Evolutionary conservation across 2,113 vertebrate species (phyloP).

Genomic region (Brachypodius melanocephalos): DNA sequence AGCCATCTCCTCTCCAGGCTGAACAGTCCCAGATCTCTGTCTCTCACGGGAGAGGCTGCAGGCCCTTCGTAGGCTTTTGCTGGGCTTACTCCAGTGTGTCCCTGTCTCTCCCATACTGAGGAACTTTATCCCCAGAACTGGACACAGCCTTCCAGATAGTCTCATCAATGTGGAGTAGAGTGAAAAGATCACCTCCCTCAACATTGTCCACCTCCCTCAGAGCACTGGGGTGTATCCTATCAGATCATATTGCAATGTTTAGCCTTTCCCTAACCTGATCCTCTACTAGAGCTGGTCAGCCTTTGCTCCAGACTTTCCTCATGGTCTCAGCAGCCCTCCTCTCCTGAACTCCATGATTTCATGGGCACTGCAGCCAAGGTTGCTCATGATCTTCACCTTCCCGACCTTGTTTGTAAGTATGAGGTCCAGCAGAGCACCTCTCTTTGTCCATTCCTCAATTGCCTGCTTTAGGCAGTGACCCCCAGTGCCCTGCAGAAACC

Average conservation of each 20-base stretch:
- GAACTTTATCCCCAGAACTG: neutral
- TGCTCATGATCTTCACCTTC: neutral
- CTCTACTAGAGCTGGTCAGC: neutral
- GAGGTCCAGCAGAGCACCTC: neutral
- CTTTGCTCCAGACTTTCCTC: neutral
- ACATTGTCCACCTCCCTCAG: neutral
- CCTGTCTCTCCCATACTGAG: neutral
- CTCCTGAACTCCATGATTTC: neutral
- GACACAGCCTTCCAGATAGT: neutral
- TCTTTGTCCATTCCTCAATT: neutral
- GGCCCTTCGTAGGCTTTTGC: neutral
- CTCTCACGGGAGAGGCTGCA: neutral
- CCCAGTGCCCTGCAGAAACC: neutral
- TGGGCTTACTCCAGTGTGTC: neutral
- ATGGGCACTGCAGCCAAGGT: neutral
- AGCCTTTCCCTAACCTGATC: neutral
- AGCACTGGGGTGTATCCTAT: neutral
- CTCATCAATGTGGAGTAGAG: neutral
- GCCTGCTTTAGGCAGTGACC: neutral
- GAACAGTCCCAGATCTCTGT: neutral
- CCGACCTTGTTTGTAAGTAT: accelerated
- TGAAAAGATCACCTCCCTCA: neutral
- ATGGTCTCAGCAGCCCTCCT: neutral
- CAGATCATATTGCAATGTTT: neutral
- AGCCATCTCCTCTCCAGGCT: neutral